Evolutionary conservation across 2,113 vertebrate genomes (phyloP).

Genomic region (Parus major): DNA sequence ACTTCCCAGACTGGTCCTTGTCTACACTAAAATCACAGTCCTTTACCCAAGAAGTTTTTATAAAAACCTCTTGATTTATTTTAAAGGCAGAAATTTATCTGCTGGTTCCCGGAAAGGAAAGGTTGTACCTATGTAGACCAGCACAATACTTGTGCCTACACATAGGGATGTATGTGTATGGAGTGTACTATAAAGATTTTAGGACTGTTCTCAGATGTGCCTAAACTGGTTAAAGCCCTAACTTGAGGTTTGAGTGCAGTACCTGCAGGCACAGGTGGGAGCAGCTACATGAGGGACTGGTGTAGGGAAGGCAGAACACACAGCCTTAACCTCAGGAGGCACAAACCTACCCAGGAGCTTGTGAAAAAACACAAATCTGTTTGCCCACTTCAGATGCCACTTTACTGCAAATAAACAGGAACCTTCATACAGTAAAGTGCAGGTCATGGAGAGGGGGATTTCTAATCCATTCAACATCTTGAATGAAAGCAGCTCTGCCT

Average conservation of each 20-base stretch:
- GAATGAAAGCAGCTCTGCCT: not conserved
- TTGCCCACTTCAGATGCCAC: not conserved
- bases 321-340: not conserved
- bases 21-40: not conserved
- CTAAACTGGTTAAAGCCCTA: not conserved
- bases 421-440: not conserved
- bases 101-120: not conserved
- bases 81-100: not conserved
- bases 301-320: not conserved
- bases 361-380: not conserved
- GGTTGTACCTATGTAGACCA: not conserved
- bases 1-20: not conserved
- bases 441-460: not conserved
- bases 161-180: fast-evolving
- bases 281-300: not conserved
- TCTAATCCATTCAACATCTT: not conserved
- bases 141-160: not conserved
- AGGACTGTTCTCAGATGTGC: not conserved
- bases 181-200: not conserved
- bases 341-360: not conserved
- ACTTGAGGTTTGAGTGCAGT: not conserved
- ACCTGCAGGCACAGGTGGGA: not conserved
- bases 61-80: not conserved
- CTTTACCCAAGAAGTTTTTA: not conserved
- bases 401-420: not conserved